Evolutionary conservation across 2,888 invertebrate genomes (phyloP).

Genomic region (Druceiella hillmani): DNA sequence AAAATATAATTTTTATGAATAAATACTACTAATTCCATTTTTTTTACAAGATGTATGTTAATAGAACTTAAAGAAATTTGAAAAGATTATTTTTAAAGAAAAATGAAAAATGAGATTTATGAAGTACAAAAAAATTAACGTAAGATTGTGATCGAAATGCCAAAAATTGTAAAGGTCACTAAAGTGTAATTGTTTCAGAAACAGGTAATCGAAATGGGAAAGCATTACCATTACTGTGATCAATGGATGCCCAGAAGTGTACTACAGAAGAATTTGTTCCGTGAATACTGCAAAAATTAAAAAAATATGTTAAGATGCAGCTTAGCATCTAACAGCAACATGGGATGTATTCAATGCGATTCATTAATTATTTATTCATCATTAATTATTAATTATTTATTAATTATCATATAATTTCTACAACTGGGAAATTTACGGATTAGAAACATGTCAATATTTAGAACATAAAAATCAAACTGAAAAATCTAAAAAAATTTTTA

Average conservation of each 20-base stretch:
- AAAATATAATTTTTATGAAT: no score
- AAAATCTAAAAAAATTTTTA: conserved; percentile 5
- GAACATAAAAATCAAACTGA: conserved; percentile 3
- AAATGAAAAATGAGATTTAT: no score
- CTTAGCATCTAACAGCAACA: conserved; percentile 4
- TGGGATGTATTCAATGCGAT: conserved; percentile 4
- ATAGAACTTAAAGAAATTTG: no score
- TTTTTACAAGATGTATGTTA: no score
- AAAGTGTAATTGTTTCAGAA: no score
- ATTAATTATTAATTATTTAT: no score
- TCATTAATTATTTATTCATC: conserved; percentile 5
- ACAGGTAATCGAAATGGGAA: no score
- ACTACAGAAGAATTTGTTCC: conserved; percentile 1
- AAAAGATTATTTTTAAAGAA: no score
- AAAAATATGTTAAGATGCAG: neutral
- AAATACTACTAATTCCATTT: no score
- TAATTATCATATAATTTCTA: neutral
- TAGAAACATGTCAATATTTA: conserved; percentile 5
- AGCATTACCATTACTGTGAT: conserved; percentile 1
- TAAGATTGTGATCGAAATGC: no score
- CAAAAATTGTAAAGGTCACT: no score
- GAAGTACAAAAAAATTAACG: no score
- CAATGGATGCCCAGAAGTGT: conserved; percentile 4
- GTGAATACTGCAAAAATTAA: conserved; percentile 3
- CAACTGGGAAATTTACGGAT: conserved; percentile 2